These are phyloP conservation scores for Byasa hedistus DNA, from an alignment of 2,888 invertebrate species.

Conservation along the genomic window DNA sequence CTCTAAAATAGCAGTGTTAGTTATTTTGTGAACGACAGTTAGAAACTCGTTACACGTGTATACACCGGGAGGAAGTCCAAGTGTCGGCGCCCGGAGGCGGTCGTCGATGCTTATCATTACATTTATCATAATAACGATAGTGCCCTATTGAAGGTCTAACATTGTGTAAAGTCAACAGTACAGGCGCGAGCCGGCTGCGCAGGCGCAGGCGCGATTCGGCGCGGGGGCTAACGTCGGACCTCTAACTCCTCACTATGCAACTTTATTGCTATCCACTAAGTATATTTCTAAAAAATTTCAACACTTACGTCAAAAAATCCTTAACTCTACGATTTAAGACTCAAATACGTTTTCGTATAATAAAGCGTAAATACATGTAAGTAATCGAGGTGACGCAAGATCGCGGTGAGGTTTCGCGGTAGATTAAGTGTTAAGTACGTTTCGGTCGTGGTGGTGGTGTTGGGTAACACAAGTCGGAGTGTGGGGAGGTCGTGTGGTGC, in stretches of 20 bases:
- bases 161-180: constrained; percentile 26
- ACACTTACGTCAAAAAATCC: constrained; percentile 60
- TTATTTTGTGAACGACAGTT: constrained; percentile 37
- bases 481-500: constrained; percentile 15
- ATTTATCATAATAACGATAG: constrained; percentile 33
- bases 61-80: constrained; percentile 23
- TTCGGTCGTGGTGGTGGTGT: constrained; percentile 35
- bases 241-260: constrained; percentile 43
- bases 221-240: constrained; percentile 50
- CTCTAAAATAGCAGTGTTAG: constrained; percentile 61
- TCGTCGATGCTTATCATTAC: constrained; percentile 42
- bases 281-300: constrained; percentile 57
- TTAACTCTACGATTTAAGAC: constrained; percentile 53
- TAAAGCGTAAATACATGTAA: constrained; percentile 38
- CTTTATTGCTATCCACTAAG: constrained; percentile 66
- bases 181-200: constrained; percentile 32
- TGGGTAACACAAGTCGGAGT: constrained; percentile 34
- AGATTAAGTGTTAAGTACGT: constrained; percentile 54
- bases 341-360: constrained; percentile 42
- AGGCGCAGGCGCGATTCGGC: constrained; percentile 59
- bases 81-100: constrained; percentile 44
- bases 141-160: constrained; percentile 32
- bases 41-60: constrained; percentile 36
- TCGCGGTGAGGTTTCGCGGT: constrained; percentile 43
- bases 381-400: constrained; percentile 41